Evolutionary conservation across 35 echinoderm and acorn worm genomes (phyloP).

Genomic region (Anneissia japonica): DNA sequence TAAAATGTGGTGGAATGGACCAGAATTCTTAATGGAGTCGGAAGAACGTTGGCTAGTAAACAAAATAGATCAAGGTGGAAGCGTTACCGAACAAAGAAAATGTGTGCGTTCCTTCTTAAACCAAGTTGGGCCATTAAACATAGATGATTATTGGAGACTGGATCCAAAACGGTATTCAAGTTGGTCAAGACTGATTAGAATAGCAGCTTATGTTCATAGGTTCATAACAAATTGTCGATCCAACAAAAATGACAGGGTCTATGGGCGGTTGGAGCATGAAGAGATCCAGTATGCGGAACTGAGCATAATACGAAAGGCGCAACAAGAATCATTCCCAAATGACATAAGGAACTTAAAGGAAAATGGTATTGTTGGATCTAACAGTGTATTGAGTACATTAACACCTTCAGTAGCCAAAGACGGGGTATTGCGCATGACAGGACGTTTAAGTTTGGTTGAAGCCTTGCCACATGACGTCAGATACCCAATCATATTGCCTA

Average conservation of each 20-base stretch:
- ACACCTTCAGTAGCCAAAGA: constrained; percentile 15
- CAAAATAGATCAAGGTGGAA: constrained; percentile 9
- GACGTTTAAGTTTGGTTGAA: constrained; percentile 14
- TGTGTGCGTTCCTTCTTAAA: not conserved
- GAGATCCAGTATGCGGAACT: not conserved
- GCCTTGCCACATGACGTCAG: constrained; percentile 29
- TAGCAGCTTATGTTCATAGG: constrained; percentile 19
- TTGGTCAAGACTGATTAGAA: constrained; percentile 23
- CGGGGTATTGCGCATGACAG: constrained; percentile 17
- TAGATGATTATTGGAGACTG: constrained; percentile 7
- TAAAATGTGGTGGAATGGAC: constrained; percentile 11
- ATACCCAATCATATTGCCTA: constrained; percentile 30
- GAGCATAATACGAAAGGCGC: constrained; percentile 15
- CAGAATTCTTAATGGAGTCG: not conserved
- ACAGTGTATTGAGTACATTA: constrained; percentile 12
- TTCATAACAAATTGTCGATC: constrained; percentile 21
- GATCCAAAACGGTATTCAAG: constrained; percentile 14
- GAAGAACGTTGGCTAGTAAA: not conserved
- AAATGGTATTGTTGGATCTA: not conserved
- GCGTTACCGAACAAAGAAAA: not conserved
- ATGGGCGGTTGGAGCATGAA: not conserved
- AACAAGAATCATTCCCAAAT: constrained; percentile 12
- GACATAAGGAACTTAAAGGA: constrained; percentile 26
- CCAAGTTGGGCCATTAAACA: too few species aligned
- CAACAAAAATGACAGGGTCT: constrained; percentile 3